Evolutionary conservation across 2,888 invertebrate genomes (phyloP), one percentile per base, ranked within the genome.

Genomic region (Cephus spinipes): DNA sequence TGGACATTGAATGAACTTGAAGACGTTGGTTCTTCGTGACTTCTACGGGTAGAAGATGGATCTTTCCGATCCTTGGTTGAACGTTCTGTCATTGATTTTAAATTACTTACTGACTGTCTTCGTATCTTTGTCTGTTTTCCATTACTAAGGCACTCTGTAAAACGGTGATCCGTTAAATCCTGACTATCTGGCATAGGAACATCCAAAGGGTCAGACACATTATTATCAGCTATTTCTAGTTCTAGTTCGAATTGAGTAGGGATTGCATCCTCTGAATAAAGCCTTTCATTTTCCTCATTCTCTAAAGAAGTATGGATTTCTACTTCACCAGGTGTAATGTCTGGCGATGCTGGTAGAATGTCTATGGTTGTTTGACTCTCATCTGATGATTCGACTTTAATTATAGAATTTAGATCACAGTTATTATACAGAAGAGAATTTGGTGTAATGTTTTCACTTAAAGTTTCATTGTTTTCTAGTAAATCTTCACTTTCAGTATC

Each of bases 351-450:
- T n/a, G 90, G 88, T 33, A 91, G 74, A 32, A 91, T 86, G 79
- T 91, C 90, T 30, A 90, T 90, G 1, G 90, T 91, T 6, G 89
- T 89, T 81, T 90, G 89, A 81, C 90, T 91, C 71, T 91, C 91
- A 68, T 91, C 91, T 15, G 90, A 91, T 0, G 90, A 89, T 36
- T 91, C 91, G 4, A 90, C 82, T 78, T 90, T 89, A 69, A 91
- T 91, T 23, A 89, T 86, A 11, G 86, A 85, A 78, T 82, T 80
- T 9, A 81, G 81, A 31, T 80, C 73, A 9, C 15, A 23, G 4
- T 74, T 79, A 23, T 55, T 9, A 55, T 55, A 23, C 55, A 23
- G 55, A 55, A 2, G 23, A 55, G 55, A 55, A 55, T 55, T 9
- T 23, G 9, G 55, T 55, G 55, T 55, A 9, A 55, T 9, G 2